Evolutionary conservation across 2,888 invertebrate genomes (phyloP), one percentile per base, ranked within the genome.

Genomic region (Ernsta delagoae): DNA sequence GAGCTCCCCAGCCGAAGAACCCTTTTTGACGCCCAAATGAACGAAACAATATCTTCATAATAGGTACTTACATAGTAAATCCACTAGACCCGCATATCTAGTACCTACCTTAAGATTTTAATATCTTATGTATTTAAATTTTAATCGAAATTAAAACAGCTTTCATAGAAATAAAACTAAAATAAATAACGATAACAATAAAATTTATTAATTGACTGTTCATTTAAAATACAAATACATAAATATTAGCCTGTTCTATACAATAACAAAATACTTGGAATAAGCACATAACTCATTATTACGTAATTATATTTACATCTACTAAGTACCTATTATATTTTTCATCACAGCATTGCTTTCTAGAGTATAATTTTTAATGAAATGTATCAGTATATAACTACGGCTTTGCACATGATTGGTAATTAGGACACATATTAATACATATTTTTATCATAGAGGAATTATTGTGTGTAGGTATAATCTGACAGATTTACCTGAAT

Each of bases 1-100:
- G 65, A 86, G 74, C 71, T 89, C 93, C 0, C 77, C 84, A 4
- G 81, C 76, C 43, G 92, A 93, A 62, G 93, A 93, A 70, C 82
- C 84, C 0, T 93, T 90, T 78, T 75, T 92, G 69, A 92, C 92
- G 4, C 92, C 93, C 4, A 87, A 88, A 71, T 92, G 79, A 77
- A 57, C 50, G 53, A 34, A 24, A 24, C 24, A 24, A 3, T 24
- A 24, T 24, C 24, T 24, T 2, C 0, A 62, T 62, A 48, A n/a
- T 39, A 39, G 36, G 36, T 36, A 36, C 36, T 5, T 36, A 3
- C 5, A 36, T 36, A n/a, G n/a, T n/a, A n/a, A n/a, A n/a, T n/a
- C n/a, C n/a, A n/a, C n/a, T n/a, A n/a, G n/a, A n/a, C n/a, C n/a
- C n/a, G n/a, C n/a, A n/a, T n/a, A n/a, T n/a, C n/a, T n/a, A n/a